These are phyloP conservation scores for Rhea pennata DNA, from an alignment of 2,113 vertebrate species.

Conservation along the genomic window DNA sequence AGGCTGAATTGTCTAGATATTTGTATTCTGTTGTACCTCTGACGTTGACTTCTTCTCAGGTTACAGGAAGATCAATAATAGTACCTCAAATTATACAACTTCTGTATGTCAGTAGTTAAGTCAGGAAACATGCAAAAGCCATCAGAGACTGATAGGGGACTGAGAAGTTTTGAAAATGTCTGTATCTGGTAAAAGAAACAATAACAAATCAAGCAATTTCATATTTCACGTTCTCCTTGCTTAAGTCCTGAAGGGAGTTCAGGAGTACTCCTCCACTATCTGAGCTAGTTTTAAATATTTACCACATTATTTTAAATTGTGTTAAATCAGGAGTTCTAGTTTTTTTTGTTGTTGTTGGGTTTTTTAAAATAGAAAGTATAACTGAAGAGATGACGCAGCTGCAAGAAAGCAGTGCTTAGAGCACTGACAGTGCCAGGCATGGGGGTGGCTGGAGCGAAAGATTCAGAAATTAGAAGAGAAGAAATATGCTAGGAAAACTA, in stretches of 20 bases:
- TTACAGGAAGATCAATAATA: background rate
- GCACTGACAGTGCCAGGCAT: background rate
- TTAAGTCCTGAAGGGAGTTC: background rate
- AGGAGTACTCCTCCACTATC: background rate
- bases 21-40: background rate
- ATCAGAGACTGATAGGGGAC: background rate
- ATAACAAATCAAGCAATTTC: background rate
- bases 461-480: background rate
- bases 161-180: background rate
- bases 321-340: background rate
- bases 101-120: background rate
- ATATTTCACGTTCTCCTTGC: background rate
- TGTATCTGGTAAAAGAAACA: background rate
- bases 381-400: background rate
- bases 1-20: background rate
- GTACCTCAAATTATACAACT: background rate
- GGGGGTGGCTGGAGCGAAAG: background rate
- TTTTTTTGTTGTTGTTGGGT: rapidly evolving
- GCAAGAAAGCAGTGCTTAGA: background rate
- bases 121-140: background rate
- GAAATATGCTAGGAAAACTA: background rate
- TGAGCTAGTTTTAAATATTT: slow-evolving; percentile 11
- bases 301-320: background rate
- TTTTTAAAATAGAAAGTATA: background rate
- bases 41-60: background rate